Base-by-base conservation (phyloP, 2,888 invertebrate species). In the Agonopterix arenella region DNA sequence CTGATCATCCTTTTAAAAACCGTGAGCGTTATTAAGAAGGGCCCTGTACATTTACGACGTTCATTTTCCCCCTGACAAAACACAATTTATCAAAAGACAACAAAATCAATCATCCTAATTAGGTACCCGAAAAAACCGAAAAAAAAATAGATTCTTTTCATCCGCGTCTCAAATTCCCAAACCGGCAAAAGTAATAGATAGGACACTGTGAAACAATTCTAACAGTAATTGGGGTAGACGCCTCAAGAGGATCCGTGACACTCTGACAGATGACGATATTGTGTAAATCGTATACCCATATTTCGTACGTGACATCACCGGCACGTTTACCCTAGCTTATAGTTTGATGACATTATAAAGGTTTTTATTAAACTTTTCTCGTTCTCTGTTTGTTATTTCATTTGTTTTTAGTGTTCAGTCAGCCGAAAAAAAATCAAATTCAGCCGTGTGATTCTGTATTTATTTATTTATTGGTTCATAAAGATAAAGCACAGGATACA, bases 241-340 rank as follows among this genome's bases (percentile, higher is more conserved):
- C 76, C 77, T 75, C 80, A 57, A 59, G 82, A 76, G 76, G 65
- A 61, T 64, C 61, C 62, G 61, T 71, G 84, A 74, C 83, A 73
- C 64, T 58, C 67, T 79, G 83, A 82, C 84, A 70, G 80, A 83
- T 83, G 79, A 79, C 80, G 73, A 83, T 83, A 82, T 80, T 80
- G 80, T 82, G 80, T 74, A 81, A 82, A 84, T 82, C 76, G 76
- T 75, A 78, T 76, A 64, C 65, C 62, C 69, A 70, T 75, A 71
- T 70, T 70, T 68, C 62, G 70, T 65, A 70, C 70, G 76, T 75
- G 76, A 71, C 73, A 59, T 59, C 56, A 66, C 62, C 56, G 59
- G 63, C 52, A 58, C 51, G 54, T 54, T 58, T 55, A 61, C 66
- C 68, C 64, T 56, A 52, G 43, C 10, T 18, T 16, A 36, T 40